Evolutionary conservation across 2,113 vertebrate genomes (phyloP).

Genomic region (Dicerorhinus sumatrensis): DNA sequence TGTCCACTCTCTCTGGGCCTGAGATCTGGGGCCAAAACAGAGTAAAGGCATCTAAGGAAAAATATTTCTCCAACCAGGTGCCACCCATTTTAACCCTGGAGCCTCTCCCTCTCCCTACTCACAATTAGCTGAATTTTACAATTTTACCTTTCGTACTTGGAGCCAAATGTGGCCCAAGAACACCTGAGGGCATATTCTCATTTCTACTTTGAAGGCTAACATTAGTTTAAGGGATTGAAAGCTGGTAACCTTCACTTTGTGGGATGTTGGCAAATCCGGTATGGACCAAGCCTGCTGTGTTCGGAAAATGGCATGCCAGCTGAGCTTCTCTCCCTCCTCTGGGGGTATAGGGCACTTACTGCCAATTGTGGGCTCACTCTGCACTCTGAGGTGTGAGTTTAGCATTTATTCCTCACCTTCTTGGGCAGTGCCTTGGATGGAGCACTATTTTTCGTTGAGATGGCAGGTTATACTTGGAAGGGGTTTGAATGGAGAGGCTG

Average conservation of each 20-base stretch:
- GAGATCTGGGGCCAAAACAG: background rate
- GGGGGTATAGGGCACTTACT: background rate
- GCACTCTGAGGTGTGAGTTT: background rate
- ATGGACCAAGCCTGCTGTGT: background rate
- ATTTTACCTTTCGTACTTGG: background rate
- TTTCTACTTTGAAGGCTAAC: background rate
- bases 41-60: background rate
- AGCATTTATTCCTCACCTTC: background rate
- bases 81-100: background rate
- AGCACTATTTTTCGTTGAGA: background rate
- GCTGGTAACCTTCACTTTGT: background rate
- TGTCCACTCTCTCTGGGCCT: background rate
- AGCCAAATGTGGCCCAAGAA: background rate
- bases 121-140: background rate
- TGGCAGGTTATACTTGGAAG: background rate
- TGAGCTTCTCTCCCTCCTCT: background rate
- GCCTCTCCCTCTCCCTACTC: background rate
- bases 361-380: background rate
- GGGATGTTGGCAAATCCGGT: background rate
- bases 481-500: background rate
- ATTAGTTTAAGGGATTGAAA: background rate
- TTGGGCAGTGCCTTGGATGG: background rate
- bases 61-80: background rate
- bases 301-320: background rate
- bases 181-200: background rate